Percentiles rank a stretch among this genome's conserved stretches.
These are phyloP conservation scores for Rotaria sp. DNA, from an alignment of 2,888 invertebrate species.

Conservation along the genomic window DNA sequence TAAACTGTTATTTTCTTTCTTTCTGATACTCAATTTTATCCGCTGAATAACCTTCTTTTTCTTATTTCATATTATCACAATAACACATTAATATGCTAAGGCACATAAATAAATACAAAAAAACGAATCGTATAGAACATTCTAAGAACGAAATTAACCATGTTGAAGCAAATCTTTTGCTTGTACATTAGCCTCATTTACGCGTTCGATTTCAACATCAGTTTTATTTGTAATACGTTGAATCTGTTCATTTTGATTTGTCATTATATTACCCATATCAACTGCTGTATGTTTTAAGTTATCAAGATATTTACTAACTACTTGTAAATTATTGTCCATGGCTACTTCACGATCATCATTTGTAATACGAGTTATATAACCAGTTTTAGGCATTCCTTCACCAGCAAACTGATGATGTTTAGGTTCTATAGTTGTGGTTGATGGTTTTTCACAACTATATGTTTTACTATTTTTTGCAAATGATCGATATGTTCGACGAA, in stretches of 20 bases:
- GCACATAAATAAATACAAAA: neutral
- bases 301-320: neutral
- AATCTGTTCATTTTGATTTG: neutral
- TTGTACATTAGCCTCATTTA: neutral
- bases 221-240: neutral
- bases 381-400: neutral
- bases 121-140: neutral
- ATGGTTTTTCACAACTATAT: neutral
- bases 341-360: conserved; percentile 1
- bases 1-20: too few species aligned
- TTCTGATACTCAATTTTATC: too few species aligned
- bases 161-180: neutral
- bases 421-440: neutral
- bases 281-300: neutral
- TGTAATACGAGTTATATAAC: neutral
- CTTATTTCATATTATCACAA: neutral
- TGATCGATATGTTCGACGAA: neutral
- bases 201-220: neutral
- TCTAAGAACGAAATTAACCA: neutral
- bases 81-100: neutral
- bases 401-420: neutral
- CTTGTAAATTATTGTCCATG: conserved; percentile 19
- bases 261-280: neutral
- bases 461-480: neutral
- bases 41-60: too few species aligned